Conservation (phyloP, 2,888 invertebrate species). For the Drepana falcataria region DNA sequence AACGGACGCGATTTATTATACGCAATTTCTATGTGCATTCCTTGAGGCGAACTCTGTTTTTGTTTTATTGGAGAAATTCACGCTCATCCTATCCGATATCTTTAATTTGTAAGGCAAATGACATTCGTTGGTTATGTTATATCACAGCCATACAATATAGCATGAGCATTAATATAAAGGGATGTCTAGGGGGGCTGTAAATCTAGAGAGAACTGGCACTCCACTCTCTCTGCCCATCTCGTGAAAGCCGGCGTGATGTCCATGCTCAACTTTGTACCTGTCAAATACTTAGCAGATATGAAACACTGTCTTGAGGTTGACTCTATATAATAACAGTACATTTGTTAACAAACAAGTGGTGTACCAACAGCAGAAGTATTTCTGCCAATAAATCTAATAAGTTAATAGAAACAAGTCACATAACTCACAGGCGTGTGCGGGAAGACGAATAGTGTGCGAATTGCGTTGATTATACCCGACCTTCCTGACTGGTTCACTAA, state of each 20-base stretch:
- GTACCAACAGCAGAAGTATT: not conserved
- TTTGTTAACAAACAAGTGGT: not conserved
- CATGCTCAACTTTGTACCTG: too few species aligned
- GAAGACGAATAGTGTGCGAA: conserved; percentile 17
- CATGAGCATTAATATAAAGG: too few species aligned
- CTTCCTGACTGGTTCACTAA: not conserved
- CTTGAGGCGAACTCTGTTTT: not conserved
- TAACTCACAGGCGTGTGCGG: conserved; percentile 14
- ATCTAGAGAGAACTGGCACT: too few species aligned
- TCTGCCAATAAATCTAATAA: conserved; percentile 2
- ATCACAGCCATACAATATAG: too few species aligned
- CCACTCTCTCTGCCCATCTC: too few species aligned
- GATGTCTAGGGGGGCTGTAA: too few species aligned
- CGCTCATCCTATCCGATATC: too few species aligned
- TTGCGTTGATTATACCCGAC: not conserved
- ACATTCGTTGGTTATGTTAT: too few species aligned
- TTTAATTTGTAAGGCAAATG: too few species aligned
- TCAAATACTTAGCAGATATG: too few species aligned
- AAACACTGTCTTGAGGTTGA: too few species aligned
- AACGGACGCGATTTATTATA: not conserved
- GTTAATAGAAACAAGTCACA: conserved; percentile 6
- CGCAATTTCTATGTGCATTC: not conserved
- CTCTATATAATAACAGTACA: not conserved
- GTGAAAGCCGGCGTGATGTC: too few species aligned
- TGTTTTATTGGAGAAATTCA: not conserved